A percentile compares a stretch with the other conserved stretches of the same genome.
These are phyloP conservation scores for Symphodus melops DNA, from an alignment of 2,113 vertebrate genomes.

Conservation along the genomic window DNA sequence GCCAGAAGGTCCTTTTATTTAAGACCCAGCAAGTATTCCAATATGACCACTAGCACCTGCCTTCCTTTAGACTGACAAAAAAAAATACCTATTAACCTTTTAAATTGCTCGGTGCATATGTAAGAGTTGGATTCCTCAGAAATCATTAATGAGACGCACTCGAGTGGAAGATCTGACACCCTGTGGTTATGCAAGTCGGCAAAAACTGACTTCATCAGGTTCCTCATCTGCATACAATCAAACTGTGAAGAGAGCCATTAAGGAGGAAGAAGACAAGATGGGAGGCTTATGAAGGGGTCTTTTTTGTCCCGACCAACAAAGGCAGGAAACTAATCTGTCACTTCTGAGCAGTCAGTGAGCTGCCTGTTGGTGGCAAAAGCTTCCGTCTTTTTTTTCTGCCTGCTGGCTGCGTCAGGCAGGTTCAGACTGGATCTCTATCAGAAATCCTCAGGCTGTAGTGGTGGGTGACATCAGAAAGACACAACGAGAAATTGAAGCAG, in stretches of 20 bases:
- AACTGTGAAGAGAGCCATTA: slow-evolving; percentile 73
- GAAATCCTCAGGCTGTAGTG: slow-evolving; percentile 36
- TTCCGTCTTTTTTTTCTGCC: slow-evolving; percentile 7
- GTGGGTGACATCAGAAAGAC: slow-evolving; percentile 11
- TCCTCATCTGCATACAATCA: slow-evolving; percentile 82
- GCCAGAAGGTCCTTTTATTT: slow-evolving; percentile 44
- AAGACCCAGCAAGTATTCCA: slow-evolving; percentile 34
- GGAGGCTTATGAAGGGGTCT: slow-evolving; percentile 54
- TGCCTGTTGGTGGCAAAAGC: slow-evolving; percentile 38
- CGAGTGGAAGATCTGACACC: slow-evolving; percentile 67
- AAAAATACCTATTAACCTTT: slow-evolving; percentile 73
- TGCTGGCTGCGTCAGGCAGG: slow-evolving; percentile 22
- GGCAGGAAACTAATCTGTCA: slow-evolving; percentile 67
- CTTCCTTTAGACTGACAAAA: slow-evolving; percentile 39
- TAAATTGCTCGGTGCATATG: slow-evolving; percentile 58
- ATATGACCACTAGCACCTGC: slow-evolving; percentile 19
- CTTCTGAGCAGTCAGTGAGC: slow-evolving; percentile 39
- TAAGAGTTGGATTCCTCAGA: slow-evolving; percentile 58
- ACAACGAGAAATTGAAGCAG: not conserved
- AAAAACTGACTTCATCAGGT: slow-evolving; percentile 68
- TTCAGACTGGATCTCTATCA: slow-evolving; percentile 32
- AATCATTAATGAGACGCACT: slow-evolving; percentile 74
- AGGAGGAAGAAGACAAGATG: slow-evolving; percentile 45
- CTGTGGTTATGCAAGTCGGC: slow-evolving; percentile 59
- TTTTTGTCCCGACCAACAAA: slow-evolving; percentile 61